Conservation (phyloP, 2,888 invertebrate species). For the Atethmia centrago region DNA sequence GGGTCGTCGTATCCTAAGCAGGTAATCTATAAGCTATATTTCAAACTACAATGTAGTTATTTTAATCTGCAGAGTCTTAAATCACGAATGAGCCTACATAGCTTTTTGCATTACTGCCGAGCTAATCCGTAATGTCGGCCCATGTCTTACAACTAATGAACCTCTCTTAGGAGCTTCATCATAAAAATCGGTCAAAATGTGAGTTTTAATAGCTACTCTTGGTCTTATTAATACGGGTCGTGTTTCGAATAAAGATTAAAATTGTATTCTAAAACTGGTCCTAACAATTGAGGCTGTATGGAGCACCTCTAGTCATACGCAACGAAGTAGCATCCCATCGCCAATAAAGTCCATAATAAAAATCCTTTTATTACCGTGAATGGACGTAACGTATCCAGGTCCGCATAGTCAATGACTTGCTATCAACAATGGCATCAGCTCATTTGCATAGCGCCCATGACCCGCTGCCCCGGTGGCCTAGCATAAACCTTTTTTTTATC, state of each 20-base stretch:
- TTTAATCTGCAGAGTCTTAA: constrained; percentile 44
- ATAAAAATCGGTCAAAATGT: constrained; percentile 12
- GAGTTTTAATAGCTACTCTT: neutral
- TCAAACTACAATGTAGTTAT: constrained; percentile 28
- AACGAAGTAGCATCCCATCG: constrained; percentile 21
- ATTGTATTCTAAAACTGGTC: constrained; percentile 15
- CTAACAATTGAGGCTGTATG: constrained; percentile 1
- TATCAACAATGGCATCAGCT: constrained; percentile 81
- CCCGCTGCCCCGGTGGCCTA: constrained; percentile 80
- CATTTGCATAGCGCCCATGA: constrained; percentile 87
- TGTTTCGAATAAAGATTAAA: constrained; percentile 7
- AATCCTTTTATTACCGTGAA: constrained; percentile 51
- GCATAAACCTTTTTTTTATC: constrained; percentile 72
- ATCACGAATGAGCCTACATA: constrained; percentile 45
- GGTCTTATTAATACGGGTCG: neutral
- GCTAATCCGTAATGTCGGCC: constrained; percentile 27
- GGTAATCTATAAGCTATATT: constrained; percentile 27
- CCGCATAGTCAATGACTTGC: constrained; percentile 68
- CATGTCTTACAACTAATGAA: constrained; percentile 23
- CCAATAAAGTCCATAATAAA: constrained; percentile 47
- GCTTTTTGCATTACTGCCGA: constrained; percentile 33
- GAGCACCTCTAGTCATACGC: constrained; percentile 3
- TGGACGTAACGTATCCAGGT: constrained; percentile 63
- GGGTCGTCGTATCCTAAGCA: neutral
- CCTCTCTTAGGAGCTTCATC: neutral